Percentiles rank a stretch among this genome's conserved stretches.
These are phyloP conservation scores for Pseudochirops corinnae DNA, from an alignment of 2,797 vertebrate species.

Conservation along the genomic window DNA sequence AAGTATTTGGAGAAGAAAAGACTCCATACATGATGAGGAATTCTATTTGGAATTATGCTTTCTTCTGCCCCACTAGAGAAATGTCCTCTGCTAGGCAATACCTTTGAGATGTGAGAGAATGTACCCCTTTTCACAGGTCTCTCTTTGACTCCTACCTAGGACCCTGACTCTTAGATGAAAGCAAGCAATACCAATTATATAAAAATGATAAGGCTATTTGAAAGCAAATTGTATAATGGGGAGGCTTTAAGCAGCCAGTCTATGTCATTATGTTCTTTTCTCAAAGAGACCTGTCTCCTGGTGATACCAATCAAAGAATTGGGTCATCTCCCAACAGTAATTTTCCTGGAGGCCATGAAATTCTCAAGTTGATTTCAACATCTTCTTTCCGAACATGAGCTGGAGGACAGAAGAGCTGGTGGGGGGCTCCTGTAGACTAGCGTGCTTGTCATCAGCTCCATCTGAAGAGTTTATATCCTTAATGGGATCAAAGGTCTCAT, in stretches of 20 bases:
- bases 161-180: slow-evolving; percentile 82
- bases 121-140: slow-evolving; percentile 67
- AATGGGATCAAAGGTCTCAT: slow-evolving; percentile 88
- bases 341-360: slow-evolving; percentile 86
- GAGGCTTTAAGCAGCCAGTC: slow-evolving; percentile 83
- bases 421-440: slow-evolving; percentile 78
- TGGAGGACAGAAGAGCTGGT: slow-evolving; percentile 76
- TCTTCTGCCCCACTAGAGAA: slow-evolving; percentile 69
- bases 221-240: slow-evolving; percentile 82
- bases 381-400: slow-evolving; percentile 82
- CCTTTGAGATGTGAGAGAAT: slow-evolving; percentile 52
- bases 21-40: not conserved
- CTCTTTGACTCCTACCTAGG: slow-evolving; percentile 82
- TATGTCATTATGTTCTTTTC: slow-evolving; percentile 85
- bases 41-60: slow-evolving; percentile 64
- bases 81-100: slow-evolving; percentile 39
- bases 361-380: slow-evolving; percentile 84
- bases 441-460: slow-evolving; percentile 84
- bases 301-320: slow-evolving; percentile 86
- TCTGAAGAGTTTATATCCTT: slow-evolving; percentile 87
- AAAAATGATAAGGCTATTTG: slow-evolving; percentile 85
- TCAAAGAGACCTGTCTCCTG: slow-evolving; percentile 85
- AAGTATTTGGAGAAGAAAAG: not conserved
- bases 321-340: slow-evolving; percentile 85
- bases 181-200: slow-evolving; percentile 84